Conservation (phyloP, 2,797 vertebrate genomes). For the Lerista edwardsae region DNA sequence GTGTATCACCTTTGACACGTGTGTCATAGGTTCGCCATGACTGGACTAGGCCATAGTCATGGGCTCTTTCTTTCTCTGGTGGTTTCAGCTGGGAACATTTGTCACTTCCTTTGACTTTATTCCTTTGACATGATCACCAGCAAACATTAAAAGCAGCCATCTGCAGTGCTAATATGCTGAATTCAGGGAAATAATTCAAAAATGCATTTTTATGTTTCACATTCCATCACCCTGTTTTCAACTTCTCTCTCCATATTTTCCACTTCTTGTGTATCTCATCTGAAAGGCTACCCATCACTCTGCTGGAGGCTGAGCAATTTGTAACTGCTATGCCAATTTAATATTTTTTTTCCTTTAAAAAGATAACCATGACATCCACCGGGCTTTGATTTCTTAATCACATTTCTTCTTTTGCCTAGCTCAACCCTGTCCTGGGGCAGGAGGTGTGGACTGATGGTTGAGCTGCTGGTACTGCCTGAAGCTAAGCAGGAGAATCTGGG, state of each 20-base stretch:
- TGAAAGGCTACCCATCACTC: not conserved
- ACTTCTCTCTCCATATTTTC: not conserved
- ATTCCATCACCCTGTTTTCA: not conserved
- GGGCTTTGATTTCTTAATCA: slow-evolving; percentile 16
- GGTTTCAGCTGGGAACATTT: not conserved
- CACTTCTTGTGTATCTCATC: not conserved
- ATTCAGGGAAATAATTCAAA: not conserved
- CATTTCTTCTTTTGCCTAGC: slow-evolving; percentile 10
- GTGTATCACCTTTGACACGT: too few species aligned
- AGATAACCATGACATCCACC: not conserved
- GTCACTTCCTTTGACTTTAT: not conserved
- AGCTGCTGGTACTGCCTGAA: too few species aligned
- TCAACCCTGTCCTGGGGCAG: too few species aligned
- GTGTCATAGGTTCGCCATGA: too few species aligned
- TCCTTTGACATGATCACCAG: not conserved
- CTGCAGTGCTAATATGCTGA: not conserved
- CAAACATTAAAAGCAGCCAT: not conserved
- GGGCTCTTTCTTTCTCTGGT: not conserved
- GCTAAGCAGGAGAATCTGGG: too few species aligned
- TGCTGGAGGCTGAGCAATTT: not conserved
- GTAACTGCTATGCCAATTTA: not conserved
- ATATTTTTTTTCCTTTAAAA: not conserved
- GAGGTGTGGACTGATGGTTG: too few species aligned
- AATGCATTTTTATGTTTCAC: not conserved
- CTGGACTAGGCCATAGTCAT: not conserved